Evolutionary conservation across 2,888 invertebrate species (phyloP).

Genomic region (Aspidiotus rigidus): DNA sequence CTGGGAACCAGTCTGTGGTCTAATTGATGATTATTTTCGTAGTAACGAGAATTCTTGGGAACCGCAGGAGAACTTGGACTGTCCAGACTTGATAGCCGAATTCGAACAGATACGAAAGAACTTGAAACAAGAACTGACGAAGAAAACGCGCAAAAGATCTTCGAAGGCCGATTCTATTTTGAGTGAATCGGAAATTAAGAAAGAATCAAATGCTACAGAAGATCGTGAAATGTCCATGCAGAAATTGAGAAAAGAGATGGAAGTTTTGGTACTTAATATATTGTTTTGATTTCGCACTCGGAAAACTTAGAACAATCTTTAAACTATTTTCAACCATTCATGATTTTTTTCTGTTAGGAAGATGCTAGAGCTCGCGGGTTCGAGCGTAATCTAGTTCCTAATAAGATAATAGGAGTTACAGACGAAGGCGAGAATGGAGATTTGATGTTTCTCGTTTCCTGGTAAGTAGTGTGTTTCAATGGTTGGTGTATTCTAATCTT

Average conservation of each 20-base stretch:
- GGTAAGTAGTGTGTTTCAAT: conserved; percentile 50
- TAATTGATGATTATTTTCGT: no score
- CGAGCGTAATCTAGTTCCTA: conserved; percentile 71
- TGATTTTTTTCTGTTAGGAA: conserved; percentile 7
- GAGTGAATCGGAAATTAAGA: conserved; percentile 27
- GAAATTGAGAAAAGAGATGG: conserved; percentile 23
- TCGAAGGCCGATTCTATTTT: neutral
- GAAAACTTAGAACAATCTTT: no score
- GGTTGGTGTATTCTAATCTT: neutral
- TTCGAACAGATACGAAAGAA: conserved; percentile 67
- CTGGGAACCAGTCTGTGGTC: no score
- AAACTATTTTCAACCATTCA: no score
- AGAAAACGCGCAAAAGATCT: conserved; percentile 38
- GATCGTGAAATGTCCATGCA: conserved; percentile 22
- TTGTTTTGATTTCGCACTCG: neutral
- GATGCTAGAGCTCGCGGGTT: conserved; percentile 52
- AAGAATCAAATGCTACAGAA: conserved; percentile 12
- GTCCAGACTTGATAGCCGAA: conserved; percentile 73
- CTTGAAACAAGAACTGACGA: conserved; percentile 38
- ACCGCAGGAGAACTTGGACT: conserved; percentile 82
- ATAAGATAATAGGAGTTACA: conserved; percentile 85
- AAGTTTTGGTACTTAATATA: conserved; percentile 10
- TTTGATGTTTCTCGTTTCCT: conserved; percentile 88
- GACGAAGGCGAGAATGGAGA: conserved; percentile 71
- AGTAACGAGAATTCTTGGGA: conserved; percentile 88